phyloP scores from a whole-genome alignment of 2,113 vertebrate genomes.

The Shinisaurus crocodilurus region DNA sequence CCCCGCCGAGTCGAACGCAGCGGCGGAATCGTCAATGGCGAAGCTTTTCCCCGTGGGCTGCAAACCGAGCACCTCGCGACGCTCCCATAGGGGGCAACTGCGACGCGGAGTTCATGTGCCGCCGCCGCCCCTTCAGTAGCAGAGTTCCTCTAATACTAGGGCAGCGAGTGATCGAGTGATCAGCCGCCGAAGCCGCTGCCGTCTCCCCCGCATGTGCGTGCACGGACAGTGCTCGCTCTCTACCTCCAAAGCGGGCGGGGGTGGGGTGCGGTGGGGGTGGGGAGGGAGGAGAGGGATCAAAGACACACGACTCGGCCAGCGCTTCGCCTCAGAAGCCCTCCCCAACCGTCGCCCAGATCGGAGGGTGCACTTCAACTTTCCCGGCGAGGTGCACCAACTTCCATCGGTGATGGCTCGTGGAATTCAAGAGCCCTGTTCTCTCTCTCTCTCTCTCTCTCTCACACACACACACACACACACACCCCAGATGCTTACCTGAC shows the following conservation, averaged over 20 bases:
- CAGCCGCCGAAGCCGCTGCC: neutral
- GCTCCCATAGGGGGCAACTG: neutral
- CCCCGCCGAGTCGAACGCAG: neutral
- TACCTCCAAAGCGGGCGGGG: neutral
- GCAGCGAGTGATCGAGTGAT: neutral
- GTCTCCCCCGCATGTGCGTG: neutral
- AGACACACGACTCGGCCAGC: neutral
- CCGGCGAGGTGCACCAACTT: neutral
- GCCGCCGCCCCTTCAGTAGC: neutral
- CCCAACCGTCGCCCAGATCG: neutral
- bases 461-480: neutral
- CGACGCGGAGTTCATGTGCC: neutral
- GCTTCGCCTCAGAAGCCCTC: neutral
- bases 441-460: fast-evolving
- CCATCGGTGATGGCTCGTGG: no score
- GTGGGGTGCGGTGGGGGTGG: no score
- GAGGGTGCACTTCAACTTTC: neutral
- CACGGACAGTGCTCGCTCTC: neutral
- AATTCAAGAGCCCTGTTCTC: neutral
- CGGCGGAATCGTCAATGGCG: no score
- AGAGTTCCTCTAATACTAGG: neutral
- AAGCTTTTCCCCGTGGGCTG: neutral
- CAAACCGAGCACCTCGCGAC: neutral
- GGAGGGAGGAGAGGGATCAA: neutral
- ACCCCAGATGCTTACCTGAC: constrained; percentile 83